Conservation (phyloP, 2,888 invertebrate genomes). For the Auanema freiburgensis region DNA sequence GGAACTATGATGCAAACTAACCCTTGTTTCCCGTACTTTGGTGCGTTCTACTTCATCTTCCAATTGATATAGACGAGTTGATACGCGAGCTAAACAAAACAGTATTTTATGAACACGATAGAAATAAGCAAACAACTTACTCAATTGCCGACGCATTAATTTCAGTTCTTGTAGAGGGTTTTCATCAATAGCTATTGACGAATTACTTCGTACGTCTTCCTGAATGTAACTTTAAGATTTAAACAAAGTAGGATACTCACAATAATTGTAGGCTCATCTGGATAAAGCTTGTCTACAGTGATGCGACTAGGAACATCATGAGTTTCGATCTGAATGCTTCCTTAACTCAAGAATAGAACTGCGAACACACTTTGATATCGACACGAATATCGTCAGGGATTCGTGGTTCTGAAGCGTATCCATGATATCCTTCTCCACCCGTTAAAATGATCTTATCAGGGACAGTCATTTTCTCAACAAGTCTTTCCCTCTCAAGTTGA, state of each 20-base stretch:
- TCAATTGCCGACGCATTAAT: constrained; percentile 40
- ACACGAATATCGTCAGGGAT: neutral
- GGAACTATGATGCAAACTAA: neutral
- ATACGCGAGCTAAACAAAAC: constrained; percentile 29
- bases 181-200: constrained; percentile 50
- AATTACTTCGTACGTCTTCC: constrained; percentile 23
- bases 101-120: neutral
- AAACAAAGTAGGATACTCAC: neutral
- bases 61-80: constrained; percentile 41
- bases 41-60: constrained; percentile 45
- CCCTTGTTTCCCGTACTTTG: constrained; percentile 21
- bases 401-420: constrained; percentile 15
- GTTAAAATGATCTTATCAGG: constrained; percentile 46
- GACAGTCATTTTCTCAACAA: constrained; percentile 35
- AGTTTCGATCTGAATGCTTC: constrained; percentile 7
- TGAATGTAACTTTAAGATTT: too few species aligned
- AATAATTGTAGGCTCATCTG: constrained; percentile 13
- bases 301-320: constrained; percentile 9
- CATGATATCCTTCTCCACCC: constrained; percentile 23
- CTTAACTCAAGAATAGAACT: neutral
- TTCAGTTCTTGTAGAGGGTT: constrained; percentile 55
- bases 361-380: neutral
- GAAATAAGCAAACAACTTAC: constrained; percentile 14
- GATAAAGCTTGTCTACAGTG: constrained; percentile 13
- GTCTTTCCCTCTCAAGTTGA: constrained; percentile 6